Percentiles rank a stretch among this genome's conserved stretches.
Conservation (phyloP, 1,140 invertebrate species). For the Pissodes strobi region DNA sequence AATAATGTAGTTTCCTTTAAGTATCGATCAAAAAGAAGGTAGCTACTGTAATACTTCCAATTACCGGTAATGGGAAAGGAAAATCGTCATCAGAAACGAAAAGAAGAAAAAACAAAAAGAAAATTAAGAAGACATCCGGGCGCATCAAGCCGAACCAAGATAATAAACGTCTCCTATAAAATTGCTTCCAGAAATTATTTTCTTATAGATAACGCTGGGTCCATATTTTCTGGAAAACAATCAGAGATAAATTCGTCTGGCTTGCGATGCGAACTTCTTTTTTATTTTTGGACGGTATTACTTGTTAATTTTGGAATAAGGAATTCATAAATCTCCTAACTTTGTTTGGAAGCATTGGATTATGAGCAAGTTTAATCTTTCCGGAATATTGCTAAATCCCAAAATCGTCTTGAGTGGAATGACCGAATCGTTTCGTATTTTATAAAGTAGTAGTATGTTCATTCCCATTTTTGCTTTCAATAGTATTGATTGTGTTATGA, state of each 20-base stretch:
- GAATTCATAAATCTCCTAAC: too few relatives aligned
- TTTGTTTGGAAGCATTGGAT: too few relatives aligned
- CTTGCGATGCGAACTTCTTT: not conserved
- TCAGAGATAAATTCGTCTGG: constrained; percentile 19
- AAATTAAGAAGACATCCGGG: constrained; percentile 18
- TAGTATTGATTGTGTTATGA: too few relatives aligned
- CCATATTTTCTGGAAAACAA: constrained; percentile 22
- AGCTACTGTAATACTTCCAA: not conserved
- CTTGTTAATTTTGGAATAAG: not conserved
- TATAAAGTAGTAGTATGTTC: too few relatives aligned
- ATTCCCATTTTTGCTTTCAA: too few relatives aligned
- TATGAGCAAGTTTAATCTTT: too few relatives aligned
- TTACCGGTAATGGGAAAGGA: not conserved
- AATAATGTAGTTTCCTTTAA: too few relatives aligned
- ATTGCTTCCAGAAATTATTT: constrained; percentile 27
- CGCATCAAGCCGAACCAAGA: constrained; percentile 19
- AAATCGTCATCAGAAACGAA: not conserved
- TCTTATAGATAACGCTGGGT: constrained; percentile 24
- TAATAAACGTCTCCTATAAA: constrained; percentile 28
- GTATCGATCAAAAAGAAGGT: too few relatives aligned
- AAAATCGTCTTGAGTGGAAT: too few relatives aligned
- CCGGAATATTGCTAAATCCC: too few relatives aligned
- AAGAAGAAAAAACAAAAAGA: constrained; percentile 6
- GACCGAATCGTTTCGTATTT: too few relatives aligned
- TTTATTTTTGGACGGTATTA: not conserved